Percentiles rank a stretch among this genome's conserved stretches.
phyloP scores from a whole-genome alignment of 1,140 invertebrate species.

The Kradibia gibbosae region DNA sequence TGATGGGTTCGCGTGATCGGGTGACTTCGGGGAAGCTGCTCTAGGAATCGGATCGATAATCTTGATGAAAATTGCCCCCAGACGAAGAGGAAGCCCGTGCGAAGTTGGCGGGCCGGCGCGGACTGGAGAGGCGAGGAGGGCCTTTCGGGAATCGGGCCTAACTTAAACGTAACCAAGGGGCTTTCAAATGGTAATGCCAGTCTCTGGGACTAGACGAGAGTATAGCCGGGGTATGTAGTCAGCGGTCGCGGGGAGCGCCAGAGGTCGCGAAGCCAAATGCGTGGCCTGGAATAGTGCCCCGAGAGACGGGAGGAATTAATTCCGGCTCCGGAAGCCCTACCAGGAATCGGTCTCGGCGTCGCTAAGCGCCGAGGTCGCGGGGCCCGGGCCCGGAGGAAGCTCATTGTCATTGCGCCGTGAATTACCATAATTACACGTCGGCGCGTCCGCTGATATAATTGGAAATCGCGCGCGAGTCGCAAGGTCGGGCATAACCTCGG shows the following conservation, averaged over 20 bases:
- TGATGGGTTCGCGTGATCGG: neutral
- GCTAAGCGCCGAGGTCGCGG: too few species aligned
- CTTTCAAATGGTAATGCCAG: too few species aligned
- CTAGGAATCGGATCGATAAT: neutral
- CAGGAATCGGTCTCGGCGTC: neutral
- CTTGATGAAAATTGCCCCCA: neutral
- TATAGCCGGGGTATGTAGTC: too few species aligned
- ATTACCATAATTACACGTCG: constrained; percentile 17
- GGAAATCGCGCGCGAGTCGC: neutral
- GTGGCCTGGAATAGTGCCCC: neutral
- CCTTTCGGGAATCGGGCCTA: too few species aligned
- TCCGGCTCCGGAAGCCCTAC: neutral
- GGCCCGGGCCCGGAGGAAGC: too few species aligned
- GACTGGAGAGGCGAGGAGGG: too few species aligned
- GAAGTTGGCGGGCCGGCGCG: neutral
- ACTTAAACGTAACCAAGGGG: too few species aligned
- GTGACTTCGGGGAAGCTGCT: too few species aligned
- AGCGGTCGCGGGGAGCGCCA: too few species aligned
- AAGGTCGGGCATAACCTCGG: neutral
- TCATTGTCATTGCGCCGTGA: neutral
- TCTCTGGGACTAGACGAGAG: too few species aligned
- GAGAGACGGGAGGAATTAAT: neutral
- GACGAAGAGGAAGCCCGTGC: neutral
- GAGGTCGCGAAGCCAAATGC: neutral
- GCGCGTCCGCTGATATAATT: neutral